These are phyloP conservation scores for Acronicta aceris DNA, from an alignment of 2,888 invertebrate species.

Conservation along the genomic window DNA sequence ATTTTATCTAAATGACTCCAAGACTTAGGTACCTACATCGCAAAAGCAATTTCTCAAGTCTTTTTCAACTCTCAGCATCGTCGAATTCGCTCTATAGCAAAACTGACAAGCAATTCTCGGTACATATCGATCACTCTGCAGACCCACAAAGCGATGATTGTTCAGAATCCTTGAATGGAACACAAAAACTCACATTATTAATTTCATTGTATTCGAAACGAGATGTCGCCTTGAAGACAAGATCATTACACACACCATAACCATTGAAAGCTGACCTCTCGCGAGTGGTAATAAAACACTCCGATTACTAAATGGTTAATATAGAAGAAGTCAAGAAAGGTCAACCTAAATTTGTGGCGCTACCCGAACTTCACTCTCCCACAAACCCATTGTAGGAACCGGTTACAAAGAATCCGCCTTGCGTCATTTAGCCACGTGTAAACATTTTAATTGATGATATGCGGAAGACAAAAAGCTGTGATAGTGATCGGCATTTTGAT, in stretches of 20 bases:
- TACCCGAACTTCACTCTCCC: constrained; percentile 79
- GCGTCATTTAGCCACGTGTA: constrained; percentile 85
- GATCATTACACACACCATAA: constrained; percentile 70
- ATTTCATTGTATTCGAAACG: constrained; percentile 81
- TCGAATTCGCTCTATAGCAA: constrained; percentile 47
- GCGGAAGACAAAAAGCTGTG: constrained; percentile 82
- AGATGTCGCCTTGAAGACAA: constrained; percentile 84
- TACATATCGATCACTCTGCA: constrained; percentile 60
- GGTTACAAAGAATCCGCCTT: constrained; percentile 82
- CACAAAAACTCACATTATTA: constrained; percentile 81
- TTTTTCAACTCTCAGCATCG: constrained; percentile 29
- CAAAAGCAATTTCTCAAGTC: constrained; percentile 47
- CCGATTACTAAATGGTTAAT: constrained; percentile 44
- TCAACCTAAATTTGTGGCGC: constrained; percentile 78
- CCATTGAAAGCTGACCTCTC: constrained; percentile 70
- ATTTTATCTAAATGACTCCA: constrained; percentile 46
- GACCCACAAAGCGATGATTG: constrained; percentile 61
- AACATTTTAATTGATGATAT: constrained; percentile 87
- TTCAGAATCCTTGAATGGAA: constrained; percentile 79
- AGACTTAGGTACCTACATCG: constrained; percentile 25
- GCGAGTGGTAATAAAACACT: constrained; percentile 50
- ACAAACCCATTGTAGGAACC: constrained; percentile 81
- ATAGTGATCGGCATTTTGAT: constrained; percentile 74
- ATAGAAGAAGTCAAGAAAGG: constrained; percentile 63
- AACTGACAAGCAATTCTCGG: constrained; percentile 55